Evolutionary conservation across 2,797 vertebrate species (phyloP).

Genomic region (Florisuga fusca): DNA sequence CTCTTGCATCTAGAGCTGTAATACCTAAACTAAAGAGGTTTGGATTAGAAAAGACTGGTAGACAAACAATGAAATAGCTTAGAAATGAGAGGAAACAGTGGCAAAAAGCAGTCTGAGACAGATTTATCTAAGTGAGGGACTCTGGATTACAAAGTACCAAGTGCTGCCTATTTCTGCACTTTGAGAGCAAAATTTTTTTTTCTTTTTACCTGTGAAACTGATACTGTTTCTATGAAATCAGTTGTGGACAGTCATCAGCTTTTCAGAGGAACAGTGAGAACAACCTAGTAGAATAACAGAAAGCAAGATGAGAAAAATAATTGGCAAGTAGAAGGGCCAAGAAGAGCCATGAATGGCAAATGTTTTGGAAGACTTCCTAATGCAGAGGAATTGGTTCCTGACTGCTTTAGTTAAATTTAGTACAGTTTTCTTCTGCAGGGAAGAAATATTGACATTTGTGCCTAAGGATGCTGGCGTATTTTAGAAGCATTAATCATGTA

Average conservation of each 20-base stretch:
- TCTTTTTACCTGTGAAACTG: neutral
- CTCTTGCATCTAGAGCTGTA: neutral
- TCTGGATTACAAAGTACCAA: neutral
- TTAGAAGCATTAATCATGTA: slow-evolving; percentile 23
- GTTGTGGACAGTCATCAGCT: neutral
- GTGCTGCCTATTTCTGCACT: neutral
- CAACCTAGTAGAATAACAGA: neutral
- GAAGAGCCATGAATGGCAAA: neutral
- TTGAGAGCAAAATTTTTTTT: neutral
- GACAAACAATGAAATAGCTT: neutral
- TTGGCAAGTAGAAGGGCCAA: neutral
- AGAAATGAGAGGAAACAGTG: neutral
- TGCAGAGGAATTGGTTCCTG: neutral
- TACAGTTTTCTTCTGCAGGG: neutral
- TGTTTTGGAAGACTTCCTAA: neutral
- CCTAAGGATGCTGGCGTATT: neutral
- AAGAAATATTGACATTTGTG: slow-evolving; percentile 16
- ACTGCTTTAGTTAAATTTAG: slow-evolving; percentile 16
- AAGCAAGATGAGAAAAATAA: neutral
- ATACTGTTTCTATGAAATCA: neutral
- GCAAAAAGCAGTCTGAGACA: neutral
- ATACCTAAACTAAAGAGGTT: neutral
- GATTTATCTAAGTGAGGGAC: neutral
- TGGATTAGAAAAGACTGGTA: neutral
- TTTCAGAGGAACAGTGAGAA: neutral